phyloP scores from a whole-genome alignment of 2,113 vertebrate genomes.

The Romanogobio albipinnatus region DNA sequence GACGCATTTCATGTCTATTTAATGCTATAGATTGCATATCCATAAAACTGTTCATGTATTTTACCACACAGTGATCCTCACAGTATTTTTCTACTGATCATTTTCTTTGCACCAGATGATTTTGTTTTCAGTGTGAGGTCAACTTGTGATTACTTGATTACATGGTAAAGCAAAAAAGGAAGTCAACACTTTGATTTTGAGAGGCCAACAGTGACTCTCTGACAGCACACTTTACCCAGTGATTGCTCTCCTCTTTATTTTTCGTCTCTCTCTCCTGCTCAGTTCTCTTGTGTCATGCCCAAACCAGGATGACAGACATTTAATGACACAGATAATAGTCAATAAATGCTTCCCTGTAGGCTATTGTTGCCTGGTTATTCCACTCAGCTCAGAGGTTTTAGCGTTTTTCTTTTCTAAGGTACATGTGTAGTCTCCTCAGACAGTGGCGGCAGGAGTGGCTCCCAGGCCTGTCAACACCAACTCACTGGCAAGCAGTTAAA shows the following conservation, averaged over 20 bases:
- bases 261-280: neutral
- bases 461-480: conserved; percentile 36
- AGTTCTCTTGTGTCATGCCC: neutral
- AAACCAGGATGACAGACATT: conserved; percentile 18
- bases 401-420: conserved; percentile 20
- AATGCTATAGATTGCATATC: neutral
- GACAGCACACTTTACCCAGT: neutral
- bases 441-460: conserved; percentile 44
- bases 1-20: neutral
- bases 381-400: neutral
- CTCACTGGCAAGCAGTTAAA: conserved; percentile 41
- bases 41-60: neutral
- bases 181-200: neutral
- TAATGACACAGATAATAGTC: conserved; percentile 38
- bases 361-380: conserved; percentile 20
- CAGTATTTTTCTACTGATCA: neutral
- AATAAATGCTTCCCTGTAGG: conserved; percentile 24
- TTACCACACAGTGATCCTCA: neutral
- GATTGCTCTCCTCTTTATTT: neutral
- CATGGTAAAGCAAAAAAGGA: conserved; percentile 6
- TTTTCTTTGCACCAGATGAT: neutral
- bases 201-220: neutral
- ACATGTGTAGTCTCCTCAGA: conserved; percentile 1
- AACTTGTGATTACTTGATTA: conserved; percentile 21
- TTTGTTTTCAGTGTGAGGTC: conserved; percentile 15